Percentiles rank a stretch among this genome's conserved stretches.
Evolutionary conservation across 2,888 invertebrate species (phyloP).

Genomic region (Platycnemis pennipes): DNA sequence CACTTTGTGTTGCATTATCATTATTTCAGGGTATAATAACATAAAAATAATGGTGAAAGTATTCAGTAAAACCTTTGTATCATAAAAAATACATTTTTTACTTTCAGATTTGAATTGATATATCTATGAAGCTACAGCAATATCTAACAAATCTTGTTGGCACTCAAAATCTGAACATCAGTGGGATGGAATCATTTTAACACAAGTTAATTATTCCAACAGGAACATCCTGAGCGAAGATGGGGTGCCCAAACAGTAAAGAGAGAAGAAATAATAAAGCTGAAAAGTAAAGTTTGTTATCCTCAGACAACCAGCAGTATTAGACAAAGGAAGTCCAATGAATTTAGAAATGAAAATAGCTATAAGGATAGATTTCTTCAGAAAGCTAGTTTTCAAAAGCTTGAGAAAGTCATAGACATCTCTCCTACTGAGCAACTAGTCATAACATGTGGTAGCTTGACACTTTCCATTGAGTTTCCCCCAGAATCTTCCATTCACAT

Average conservation of each 20-base stretch:
- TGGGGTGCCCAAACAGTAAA: constrained; percentile 44
- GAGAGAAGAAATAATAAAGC: constrained; percentile 57
- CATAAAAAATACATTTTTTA: constrained; percentile 21
- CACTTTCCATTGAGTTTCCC: constrained; percentile 78
- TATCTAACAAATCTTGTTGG: constrained; percentile 46
- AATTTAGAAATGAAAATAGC: background rate
- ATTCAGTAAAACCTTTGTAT: background rate
- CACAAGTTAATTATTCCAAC: constrained; percentile 63
- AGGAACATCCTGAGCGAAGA: constrained; percentile 41
- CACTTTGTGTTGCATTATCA: background rate
- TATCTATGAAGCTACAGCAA: constrained; percentile 42
- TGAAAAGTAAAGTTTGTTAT: constrained; percentile 55
- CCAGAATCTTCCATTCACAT: constrained; percentile 77
- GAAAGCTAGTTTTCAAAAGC: background rate
- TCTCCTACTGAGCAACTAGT: constrained; percentile 76
- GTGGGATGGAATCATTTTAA: constrained; percentile 58
- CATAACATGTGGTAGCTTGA: constrained; percentile 77
- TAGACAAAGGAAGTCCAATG: constrained; percentile 35
- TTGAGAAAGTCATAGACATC: constrained; percentile 1
- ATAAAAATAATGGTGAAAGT: background rate
- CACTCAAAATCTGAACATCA: background rate
- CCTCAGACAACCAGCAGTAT: background rate
- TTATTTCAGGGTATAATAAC: background rate
- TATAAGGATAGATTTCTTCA: background rate
- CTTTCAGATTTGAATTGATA: constrained; percentile 58